phyloP scores from a whole-genome alignment of 2,888 invertebrate species.

The Heliconius cydno region DNA sequence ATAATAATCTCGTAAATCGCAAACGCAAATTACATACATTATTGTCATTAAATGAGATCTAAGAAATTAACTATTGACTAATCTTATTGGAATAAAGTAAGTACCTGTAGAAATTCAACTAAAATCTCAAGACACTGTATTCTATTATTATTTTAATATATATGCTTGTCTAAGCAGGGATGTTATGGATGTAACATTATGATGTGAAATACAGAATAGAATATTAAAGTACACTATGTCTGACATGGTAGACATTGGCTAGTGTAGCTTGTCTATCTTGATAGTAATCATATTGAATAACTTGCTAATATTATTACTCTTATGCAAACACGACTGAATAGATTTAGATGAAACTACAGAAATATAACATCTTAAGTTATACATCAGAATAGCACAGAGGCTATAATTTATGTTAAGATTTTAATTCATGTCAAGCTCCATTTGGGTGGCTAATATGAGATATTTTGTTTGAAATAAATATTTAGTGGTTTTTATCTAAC shows the following conservation, averaged over 20 bases:
- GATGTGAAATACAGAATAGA: too few species aligned
- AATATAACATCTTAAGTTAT: too few species aligned
- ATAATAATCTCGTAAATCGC: not conserved
- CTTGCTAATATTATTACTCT: too few species aligned
- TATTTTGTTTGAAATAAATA: not conserved
- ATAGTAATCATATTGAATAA: not conserved
- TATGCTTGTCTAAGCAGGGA: not conserved
- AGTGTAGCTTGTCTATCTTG: not conserved
- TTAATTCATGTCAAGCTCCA: too few species aligned
- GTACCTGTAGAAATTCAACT: not conserved
- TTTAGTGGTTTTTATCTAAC: too few species aligned
- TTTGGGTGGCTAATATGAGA: not conserved
- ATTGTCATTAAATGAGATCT: not conserved
- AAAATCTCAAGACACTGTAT: not conserved
- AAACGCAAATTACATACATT: not conserved
- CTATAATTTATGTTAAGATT: too few species aligned
- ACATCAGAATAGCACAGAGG: too few species aligned
- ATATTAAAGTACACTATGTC: too few species aligned
- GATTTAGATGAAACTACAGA: too few species aligned
- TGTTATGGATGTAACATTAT: too few species aligned
- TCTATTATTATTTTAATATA: not conserved
- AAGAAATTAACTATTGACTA: not conserved
- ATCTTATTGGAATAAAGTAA: not conserved
- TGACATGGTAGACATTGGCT: too few species aligned
- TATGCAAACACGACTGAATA: too few species aligned